A percentile compares a stretch with the other conserved stretches of the same genome.
Conservation (phyloP, 1,140 invertebrate species). For the Conopomorpha cramerella region DNA sequence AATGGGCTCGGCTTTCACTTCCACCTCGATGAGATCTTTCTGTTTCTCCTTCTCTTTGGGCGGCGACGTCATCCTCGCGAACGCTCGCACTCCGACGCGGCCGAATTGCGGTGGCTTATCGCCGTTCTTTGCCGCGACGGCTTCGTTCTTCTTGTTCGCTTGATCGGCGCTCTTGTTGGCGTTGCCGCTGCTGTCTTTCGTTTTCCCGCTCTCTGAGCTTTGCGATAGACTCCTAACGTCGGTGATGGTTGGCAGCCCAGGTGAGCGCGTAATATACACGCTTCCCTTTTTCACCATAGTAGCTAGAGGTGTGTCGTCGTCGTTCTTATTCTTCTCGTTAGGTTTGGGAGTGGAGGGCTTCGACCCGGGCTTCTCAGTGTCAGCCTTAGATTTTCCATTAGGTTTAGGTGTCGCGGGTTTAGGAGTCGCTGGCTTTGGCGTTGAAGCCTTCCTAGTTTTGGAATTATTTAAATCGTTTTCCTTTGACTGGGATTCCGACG, state of each 20-base stretch:
- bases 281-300: slow-evolving; percentile 13
- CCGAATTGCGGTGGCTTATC: slow-evolving; percentile 21
- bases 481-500: neutral
- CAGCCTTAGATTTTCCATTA: neutral
- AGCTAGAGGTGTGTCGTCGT: slow-evolving; percentile 25
- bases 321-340: no score
- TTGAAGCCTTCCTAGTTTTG: neutral
- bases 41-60: slow-evolving; percentile 7
- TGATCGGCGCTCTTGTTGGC: no score
- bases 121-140: no score
- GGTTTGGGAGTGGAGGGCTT: slow-evolving; percentile 2
- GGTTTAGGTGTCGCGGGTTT: slow-evolving; percentile 2
- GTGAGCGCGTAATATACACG: no score
- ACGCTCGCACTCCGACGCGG: slow-evolving; percentile 35
- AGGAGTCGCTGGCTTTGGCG: neutral
- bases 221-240: slow-evolving; percentile 24
- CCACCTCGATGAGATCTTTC: slow-evolving; percentile 23
- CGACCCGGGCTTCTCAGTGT: neutral
- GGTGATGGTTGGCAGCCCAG: slow-evolving; percentile 33
- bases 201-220: slow-evolving; percentile 10
- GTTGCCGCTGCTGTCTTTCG: no score
- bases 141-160: slow-evolving; percentile 27
- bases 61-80: slow-evolving; percentile 39
- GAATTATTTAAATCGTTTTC: no score
- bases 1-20: slow-evolving; percentile 46